phyloP scores from a whole-genome alignment of 2,888 invertebrate genomes.

The Parelbella ahira region DNA sequence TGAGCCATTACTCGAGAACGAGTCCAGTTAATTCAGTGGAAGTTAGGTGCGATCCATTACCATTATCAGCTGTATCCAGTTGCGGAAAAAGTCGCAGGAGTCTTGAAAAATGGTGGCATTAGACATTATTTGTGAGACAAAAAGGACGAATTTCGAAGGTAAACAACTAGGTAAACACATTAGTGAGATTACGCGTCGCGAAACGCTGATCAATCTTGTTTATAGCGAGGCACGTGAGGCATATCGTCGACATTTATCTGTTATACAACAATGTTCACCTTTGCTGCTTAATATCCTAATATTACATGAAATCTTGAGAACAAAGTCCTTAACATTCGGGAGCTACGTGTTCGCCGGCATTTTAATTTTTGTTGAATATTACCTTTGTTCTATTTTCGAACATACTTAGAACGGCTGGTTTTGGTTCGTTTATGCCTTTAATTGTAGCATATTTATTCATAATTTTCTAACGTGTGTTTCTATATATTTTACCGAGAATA shows the following conservation, averaged over 20 bases:
- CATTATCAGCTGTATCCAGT: constrained; percentile 54
- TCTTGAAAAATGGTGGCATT: constrained; percentile 51
- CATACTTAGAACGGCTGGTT: too few relatives aligned
- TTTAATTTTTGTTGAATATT: too few relatives aligned
- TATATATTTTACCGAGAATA: too few relatives aligned
- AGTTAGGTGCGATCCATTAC: constrained; percentile 44
- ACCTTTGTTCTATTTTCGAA: too few relatives aligned
- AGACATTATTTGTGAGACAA: constrained; percentile 53
- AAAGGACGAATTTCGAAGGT: constrained; percentile 43
- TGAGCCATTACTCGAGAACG: constrained; percentile 18
- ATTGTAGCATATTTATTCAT: too few relatives aligned
- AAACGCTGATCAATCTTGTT: constrained; percentile 54
- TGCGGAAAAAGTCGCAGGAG: constrained; percentile 36
- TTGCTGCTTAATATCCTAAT: constrained; percentile 2
- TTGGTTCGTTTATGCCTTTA: too few relatives aligned
- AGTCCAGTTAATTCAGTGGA: constrained; percentile 29
- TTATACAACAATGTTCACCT: constrained; percentile 22
- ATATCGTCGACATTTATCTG: constrained; percentile 26
- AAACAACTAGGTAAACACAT: constrained; percentile 65
- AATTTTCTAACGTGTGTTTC: too few relatives aligned
- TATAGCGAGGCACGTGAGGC: constrained; percentile 27
- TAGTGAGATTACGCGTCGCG: constrained; percentile 54
- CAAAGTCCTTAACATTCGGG: too few relatives aligned
- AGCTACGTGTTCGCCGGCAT: too few relatives aligned
- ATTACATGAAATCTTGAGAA: constrained; percentile 5